Conservation (phyloP, 2,888 invertebrate genomes). For the Phytoseiulus persimilis region DNA sequence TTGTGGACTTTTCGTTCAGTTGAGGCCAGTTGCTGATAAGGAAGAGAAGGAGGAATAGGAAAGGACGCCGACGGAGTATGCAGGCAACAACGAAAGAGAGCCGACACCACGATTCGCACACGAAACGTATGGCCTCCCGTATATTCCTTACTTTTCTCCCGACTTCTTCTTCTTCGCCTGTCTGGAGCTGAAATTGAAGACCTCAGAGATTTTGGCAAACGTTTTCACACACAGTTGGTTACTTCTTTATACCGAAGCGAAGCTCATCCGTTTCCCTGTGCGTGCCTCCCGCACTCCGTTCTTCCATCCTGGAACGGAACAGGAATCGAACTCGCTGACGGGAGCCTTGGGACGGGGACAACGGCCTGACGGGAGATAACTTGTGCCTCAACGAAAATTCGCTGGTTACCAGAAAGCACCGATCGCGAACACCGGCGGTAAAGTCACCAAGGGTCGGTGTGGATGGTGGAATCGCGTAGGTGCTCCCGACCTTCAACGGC, state of each 20-base stretch:
- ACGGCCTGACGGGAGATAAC: neutral
- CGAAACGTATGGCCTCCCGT: neutral
- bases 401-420: neutral
- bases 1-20: neutral
- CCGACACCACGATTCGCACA: neutral
- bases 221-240: neutral
- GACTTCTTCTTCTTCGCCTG: neutral
- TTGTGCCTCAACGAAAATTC: neutral
- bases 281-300: neutral
- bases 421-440: too few species aligned
- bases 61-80: neutral
- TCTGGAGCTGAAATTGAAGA: neutral
- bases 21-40: neutral
- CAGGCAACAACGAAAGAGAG: neutral
- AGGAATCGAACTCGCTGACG: neutral
- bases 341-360: neutral
- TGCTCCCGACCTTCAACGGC: too few species aligned
- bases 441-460: too few species aligned
- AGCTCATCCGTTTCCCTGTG: neutral
- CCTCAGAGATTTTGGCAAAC: neutral
- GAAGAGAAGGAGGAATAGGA: neutral
- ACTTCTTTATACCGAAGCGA: neutral
- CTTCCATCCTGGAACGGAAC: neutral
- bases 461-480: too few species aligned
- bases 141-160: neutral